A percentile compares a stretch with the other conserved stretches of the same genome.
Conservation (phyloP, 1,140 invertebrate genomes). For the Hylaeus volcanicus region DNA sequence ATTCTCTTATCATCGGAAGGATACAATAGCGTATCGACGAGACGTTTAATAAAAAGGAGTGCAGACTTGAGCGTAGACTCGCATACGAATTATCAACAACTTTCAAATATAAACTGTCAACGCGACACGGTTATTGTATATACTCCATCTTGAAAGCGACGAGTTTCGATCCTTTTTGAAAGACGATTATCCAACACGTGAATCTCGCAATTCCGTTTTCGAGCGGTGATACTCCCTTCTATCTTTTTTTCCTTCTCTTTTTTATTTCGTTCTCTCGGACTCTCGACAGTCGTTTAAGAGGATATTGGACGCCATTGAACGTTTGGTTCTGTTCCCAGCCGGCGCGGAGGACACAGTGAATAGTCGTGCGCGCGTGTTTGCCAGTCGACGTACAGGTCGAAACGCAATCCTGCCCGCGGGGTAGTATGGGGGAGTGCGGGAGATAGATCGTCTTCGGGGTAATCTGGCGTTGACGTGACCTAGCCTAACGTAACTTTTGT, state of each 20-base stretch:
- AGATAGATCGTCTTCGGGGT: conserved; percentile 68
- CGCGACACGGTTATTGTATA: background rate
- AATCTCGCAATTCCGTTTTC: background rate
- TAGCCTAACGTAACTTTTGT: conserved; percentile 65
- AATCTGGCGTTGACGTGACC: conserved; percentile 68
- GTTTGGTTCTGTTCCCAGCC: conserved; percentile 27
- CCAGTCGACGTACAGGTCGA: conserved; percentile 3
- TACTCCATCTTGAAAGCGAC: conserved; percentile 15
- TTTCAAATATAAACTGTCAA: conserved; percentile 12
- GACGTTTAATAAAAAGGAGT: background rate
- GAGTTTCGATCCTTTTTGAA: background rate
- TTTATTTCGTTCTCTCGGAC: background rate
- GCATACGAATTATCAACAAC: background rate
- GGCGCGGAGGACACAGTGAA: conserved; percentile 24
- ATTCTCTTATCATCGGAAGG: no score
- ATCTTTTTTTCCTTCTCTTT: background rate
- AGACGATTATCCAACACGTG: conserved; percentile 14
- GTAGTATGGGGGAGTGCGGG: conserved; percentile 14
- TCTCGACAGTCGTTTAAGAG: background rate
- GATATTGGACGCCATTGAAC: conserved; percentile 41
- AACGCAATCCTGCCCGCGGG: conserved; percentile 1
- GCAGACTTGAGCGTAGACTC: background rate
- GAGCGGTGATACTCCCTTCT: no score
- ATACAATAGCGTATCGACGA: background rate
- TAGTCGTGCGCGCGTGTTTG: conserved; percentile 34